Percentiles rank a stretch among this genome's conserved stretches.
Conservation (phyloP, 2,797 vertebrate species). For the Epinephelus malabaricus region DNA sequence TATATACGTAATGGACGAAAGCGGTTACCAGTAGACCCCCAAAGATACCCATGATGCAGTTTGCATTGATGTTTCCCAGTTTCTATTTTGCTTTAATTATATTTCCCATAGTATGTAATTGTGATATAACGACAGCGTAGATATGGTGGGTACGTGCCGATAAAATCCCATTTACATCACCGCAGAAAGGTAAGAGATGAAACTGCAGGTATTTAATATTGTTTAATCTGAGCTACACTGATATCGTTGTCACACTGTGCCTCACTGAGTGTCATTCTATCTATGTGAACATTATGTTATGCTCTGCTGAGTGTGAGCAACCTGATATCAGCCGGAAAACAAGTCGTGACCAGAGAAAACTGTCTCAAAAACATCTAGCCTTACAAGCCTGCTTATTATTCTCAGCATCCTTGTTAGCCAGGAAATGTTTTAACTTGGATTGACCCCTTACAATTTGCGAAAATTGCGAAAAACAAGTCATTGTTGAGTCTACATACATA, state of each 20-base stretch:
- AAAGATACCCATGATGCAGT: not conserved
- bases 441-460: not conserved
- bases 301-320: constrained; percentile 5
- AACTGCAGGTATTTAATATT: not conserved
- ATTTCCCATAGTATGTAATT: not conserved
- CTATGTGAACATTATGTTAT: not conserved
- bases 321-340: not conserved
- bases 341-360: not conserved
- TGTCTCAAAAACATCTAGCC: not conserved
- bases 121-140: not conserved
- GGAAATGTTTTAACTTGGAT: not conserved
- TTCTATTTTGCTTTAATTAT: not conserved
- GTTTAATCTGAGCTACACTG: not conserved
- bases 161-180: not conserved
- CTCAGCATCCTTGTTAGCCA: not conserved
- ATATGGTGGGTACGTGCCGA: not conserved
- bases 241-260: not conserved
- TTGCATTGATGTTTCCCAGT: no score
- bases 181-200: constrained; percentile 7
- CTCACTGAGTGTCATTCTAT: not conserved
- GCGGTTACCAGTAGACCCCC: no score
- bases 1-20: not conserved
- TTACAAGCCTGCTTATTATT: not conserved
- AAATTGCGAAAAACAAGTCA: not conserved
- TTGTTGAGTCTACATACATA: not conserved